Evolutionary conservation across 1,140 invertebrate species (phyloP).

Genomic region (Drosophila willistoni): DNA sequence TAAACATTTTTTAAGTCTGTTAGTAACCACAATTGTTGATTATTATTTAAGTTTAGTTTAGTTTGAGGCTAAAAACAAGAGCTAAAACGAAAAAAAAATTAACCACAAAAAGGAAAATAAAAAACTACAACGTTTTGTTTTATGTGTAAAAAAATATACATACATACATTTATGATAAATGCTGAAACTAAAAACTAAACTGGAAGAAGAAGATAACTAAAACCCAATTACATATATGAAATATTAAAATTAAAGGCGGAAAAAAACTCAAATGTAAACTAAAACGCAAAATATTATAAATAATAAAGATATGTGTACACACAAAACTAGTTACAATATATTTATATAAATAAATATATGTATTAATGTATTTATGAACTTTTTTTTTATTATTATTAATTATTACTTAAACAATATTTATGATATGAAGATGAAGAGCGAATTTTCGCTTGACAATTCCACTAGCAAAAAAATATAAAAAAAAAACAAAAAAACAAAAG

Average conservation of each 20-base stretch:
- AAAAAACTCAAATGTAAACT: conserved; percentile 19
- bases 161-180: conserved; percentile 12
- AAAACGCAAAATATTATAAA: conserved; percentile 47
- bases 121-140: background rate
- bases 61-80: conserved; percentile 77
- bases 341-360: conserved; percentile 6
- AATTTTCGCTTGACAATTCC: conserved; percentile 24
- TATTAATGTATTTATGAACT: conserved; percentile 56
- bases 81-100: background rate
- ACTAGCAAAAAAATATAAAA: conserved; percentile 30
- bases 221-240: conserved; percentile 25
- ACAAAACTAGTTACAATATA: conserved; percentile 10
- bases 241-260: conserved; percentile 14
- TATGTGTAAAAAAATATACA: conserved; percentile 15
- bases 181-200: conserved; percentile 51
- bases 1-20: conserved; percentile 71
- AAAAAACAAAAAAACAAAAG: conserved; percentile 29
- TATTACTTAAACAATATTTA: conserved; percentile 43
- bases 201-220: conserved; percentile 23
- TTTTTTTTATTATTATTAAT: conserved; percentile 43
- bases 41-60: conserved; percentile 83
- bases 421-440: conserved; percentile 26
- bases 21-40: conserved; percentile 80
- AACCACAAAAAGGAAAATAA: background rate
- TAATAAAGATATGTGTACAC: conserved; percentile 34